A percentile compares a stretch with the other conserved stretches of the same genome.
phyloP scores from a whole-genome alignment of 1,140 invertebrate genomes.

The Tribolium madens region DNA sequence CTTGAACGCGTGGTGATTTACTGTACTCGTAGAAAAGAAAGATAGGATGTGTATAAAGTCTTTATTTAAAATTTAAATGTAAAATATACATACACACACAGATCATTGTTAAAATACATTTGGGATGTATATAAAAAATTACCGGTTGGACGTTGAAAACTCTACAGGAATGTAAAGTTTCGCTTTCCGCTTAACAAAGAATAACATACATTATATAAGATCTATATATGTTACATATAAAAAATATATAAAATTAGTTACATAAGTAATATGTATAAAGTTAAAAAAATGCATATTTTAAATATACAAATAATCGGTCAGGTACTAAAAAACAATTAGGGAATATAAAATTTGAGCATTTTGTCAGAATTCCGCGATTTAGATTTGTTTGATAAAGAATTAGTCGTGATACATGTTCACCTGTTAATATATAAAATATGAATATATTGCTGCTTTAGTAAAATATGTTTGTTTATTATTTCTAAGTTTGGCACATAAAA shows the following conservation, averaged over 20 bases:
- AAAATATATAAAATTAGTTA: conserved; percentile 39
- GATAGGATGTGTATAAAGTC: conserved; percentile 6
- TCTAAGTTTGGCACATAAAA: conserved; percentile 51
- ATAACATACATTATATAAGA: conserved; percentile 24
- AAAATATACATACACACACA: conserved; percentile 42
- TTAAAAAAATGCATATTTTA: conserved; percentile 32
- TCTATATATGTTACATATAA: conserved; percentile 33
- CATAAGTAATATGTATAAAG: conserved; percentile 16
- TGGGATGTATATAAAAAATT: conserved; percentile 40
- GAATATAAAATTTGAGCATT: conserved; percentile 43
- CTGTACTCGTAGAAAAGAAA: background rate
- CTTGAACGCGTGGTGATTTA: no score
- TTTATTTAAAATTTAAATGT: conserved; percentile 37
- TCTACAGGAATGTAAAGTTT: conserved; percentile 42
- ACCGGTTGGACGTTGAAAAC: conserved; percentile 27
- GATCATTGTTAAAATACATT: conserved; percentile 42
- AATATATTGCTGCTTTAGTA: conserved; percentile 49
- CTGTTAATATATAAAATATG: conserved; percentile 40
- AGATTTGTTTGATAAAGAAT: conserved; percentile 37
- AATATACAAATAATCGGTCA: conserved; percentile 32
- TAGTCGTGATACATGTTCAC: conserved; percentile 23
- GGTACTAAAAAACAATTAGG: conserved; percentile 42
- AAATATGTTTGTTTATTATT: conserved; percentile 49
- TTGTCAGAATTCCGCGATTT: conserved; percentile 36
- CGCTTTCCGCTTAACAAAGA: conserved; percentile 23